Evolutionary conservation across 53 echinoderm and acorn worm genomes (phyloP).

Genomic region (Crossaster papposus): DNA sequence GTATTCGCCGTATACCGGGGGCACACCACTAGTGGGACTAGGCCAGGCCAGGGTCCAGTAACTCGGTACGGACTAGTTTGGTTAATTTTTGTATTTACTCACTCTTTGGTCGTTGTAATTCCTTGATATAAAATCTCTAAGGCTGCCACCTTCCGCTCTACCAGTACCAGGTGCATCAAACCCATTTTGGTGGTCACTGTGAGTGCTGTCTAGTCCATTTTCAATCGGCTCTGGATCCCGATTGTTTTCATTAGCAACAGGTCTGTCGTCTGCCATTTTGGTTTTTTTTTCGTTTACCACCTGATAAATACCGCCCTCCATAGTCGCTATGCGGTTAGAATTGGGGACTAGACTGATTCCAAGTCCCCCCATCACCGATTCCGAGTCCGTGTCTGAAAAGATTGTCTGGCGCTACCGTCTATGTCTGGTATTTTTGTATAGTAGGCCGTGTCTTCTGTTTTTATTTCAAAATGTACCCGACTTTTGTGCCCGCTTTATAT

Average conservation of each 20-base stretch:
- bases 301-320: conserved; percentile 9
- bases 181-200: neutral
- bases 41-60: no score
- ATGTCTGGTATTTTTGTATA: no score
- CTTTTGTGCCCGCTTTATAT: no score
- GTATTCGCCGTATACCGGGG: no score
- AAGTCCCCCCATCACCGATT: no score
- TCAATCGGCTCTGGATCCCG: conserved; percentile 12
- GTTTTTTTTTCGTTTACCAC: neutral
- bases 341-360: no score
- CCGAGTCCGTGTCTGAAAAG: no score
- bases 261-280: conserved; percentile 66
- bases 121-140: conserved; percentile 51
- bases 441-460: no score
- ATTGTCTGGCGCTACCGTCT: no score
- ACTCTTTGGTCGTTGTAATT: conserved; percentile 62
- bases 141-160: neutral
- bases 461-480: no score
- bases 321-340: neutral
- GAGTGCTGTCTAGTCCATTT: conserved; percentile 18
- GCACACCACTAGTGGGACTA: no score
- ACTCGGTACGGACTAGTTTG: no score
- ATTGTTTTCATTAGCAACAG: conserved; percentile 60
- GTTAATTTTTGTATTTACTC: neutral
- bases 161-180: neutral